phyloP scores from a whole-genome alignment of 2,888 invertebrate genomes.

The Pimpla rufipes region DNA sequence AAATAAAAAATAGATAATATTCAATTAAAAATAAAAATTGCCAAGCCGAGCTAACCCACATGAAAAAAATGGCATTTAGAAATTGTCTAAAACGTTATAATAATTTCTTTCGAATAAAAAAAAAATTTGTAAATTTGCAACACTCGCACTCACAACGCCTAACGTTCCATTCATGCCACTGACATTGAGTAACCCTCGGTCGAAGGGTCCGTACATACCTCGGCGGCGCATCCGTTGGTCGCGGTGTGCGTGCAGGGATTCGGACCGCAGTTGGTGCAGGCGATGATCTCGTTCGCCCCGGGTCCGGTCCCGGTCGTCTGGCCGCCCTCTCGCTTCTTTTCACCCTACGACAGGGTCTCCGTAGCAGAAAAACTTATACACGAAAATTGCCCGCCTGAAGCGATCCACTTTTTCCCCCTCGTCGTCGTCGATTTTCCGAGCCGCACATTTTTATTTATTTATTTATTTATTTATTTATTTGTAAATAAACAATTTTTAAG shows the following conservation, averaged over 20 bases:
- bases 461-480: too few relatives aligned
- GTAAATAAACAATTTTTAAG: neutral
- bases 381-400: conserved; percentile 67
- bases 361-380: conserved; percentile 77
- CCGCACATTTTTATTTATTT: too few relatives aligned
- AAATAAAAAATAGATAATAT: too few relatives aligned
- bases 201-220: conserved; percentile 87
- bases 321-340: conserved; percentile 92
- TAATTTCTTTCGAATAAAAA: neutral
- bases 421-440: conserved; percentile 26
- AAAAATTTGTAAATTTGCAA: conserved; percentile 9
- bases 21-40: too few relatives aligned
- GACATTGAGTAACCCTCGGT: conserved; percentile 19
- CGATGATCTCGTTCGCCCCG: conserved; percentile 93
- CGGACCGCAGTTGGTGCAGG: conserved; percentile 93
- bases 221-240: conserved; percentile 94
- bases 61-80: too few relatives aligned
- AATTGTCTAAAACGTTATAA: too few relatives aligned
- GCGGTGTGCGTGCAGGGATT: conserved; percentile 95
- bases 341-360: conserved; percentile 89
- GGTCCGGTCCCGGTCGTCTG: conserved; percentile 81
- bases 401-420: conserved; percentile 76
- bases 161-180: conserved; percentile 10
- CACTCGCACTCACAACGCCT: conserved; percentile 20
- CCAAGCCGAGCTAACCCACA: too few relatives aligned